These are phyloP conservation scores for Carposina sasakii DNA, from an alignment of 1,140 invertebrate species.

Conservation along the genomic window DNA sequence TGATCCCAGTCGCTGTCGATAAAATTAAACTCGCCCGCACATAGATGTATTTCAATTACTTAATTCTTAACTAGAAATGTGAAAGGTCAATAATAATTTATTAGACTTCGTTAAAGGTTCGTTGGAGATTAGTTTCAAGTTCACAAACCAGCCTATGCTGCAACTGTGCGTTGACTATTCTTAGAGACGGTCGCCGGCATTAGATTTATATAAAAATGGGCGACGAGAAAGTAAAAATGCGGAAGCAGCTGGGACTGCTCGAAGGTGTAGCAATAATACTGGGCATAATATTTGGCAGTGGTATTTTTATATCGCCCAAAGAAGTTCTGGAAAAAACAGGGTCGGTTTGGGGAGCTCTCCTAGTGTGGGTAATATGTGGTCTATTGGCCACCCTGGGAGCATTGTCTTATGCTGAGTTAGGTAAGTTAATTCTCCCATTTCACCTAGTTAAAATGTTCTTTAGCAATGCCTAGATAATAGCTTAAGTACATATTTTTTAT, in stretches of 20 bases:
- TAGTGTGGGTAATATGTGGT: constrained; percentile 93
- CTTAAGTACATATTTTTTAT: too few relatives aligned
- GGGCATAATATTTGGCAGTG: constrained; percentile 92
- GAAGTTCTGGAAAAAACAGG: constrained; percentile 92
- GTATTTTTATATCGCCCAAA: constrained; percentile 97
- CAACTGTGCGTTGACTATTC: background rate
- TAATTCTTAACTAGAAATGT: constrained; percentile 4
- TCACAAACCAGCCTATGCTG: too few relatives aligned
- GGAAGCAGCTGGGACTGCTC: constrained; percentile 86
- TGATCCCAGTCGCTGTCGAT: too few relatives aligned
- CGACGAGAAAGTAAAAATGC: constrained; percentile 78
- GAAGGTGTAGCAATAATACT: constrained; percentile 91
- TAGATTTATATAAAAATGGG: constrained; percentile 34
- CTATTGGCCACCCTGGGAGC: constrained; percentile 91
- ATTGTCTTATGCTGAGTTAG: constrained; percentile 96
- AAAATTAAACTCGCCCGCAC: too few relatives aligned
- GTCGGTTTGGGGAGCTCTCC: constrained; percentile 88
- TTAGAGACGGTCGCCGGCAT: background rate
- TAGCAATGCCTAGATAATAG: too few relatives aligned
- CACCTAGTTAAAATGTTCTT: too few relatives aligned
- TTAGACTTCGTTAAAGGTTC: background rate
- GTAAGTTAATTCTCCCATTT: constrained; percentile 67
- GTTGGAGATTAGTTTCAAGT: too few relatives aligned
- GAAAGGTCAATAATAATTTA: background rate
- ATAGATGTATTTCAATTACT: too few relatives aligned